Evolutionary conservation across 2,797 vertebrate species (phyloP), one percentile per base, ranked within the genome.

Genomic region (Molossus molossus): DNA sequence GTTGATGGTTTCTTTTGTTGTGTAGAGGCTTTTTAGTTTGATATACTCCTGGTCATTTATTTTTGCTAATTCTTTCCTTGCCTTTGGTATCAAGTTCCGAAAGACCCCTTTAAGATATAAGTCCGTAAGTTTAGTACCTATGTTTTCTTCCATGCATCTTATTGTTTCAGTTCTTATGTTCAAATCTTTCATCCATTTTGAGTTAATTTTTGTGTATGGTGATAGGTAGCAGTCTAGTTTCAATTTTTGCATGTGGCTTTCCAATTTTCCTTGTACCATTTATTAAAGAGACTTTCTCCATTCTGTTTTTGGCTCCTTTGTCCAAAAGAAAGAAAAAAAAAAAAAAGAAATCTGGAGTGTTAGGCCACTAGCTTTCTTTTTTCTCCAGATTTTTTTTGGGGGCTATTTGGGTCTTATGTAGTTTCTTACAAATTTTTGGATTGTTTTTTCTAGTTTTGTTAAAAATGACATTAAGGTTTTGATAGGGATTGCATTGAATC

Each of bases 401-500:
- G 21, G n/a, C 10, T 48, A 3, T 88, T 93, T 25, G 18, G 12
- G 33, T 75, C 60, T 84, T 75, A 48, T 65, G 25, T 60, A 12
- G 37, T 90, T 69, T 48, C 64, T 69, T 84, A 60, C 10, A 8
- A 37, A 58, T 70, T 90, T 60, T 84, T 62, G 8, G 40, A 18
- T 58, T 69, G 23, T 53, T 69, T 94, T 79, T 70, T 72, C n/a
- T 64, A 77, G 53, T 85, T 62, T 3, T 48, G 0, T 85, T 62
- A 11, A 94, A 84, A 77, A 90, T 62, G 64, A 13, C 5, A 33
- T 45, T 62, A 48, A 55, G 48, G 72, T 88, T 94, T 90, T 79
- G n/a, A 72, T 70, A 62, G 8, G 15, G 25, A 25, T 70, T 62
- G 2, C 20, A 20, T 60, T 84, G 53, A 60, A 77, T 62, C 45